Evolutionary conservation across 2,888 invertebrate species (phyloP).

Genomic region (Drosophila hamatofila): DNA sequence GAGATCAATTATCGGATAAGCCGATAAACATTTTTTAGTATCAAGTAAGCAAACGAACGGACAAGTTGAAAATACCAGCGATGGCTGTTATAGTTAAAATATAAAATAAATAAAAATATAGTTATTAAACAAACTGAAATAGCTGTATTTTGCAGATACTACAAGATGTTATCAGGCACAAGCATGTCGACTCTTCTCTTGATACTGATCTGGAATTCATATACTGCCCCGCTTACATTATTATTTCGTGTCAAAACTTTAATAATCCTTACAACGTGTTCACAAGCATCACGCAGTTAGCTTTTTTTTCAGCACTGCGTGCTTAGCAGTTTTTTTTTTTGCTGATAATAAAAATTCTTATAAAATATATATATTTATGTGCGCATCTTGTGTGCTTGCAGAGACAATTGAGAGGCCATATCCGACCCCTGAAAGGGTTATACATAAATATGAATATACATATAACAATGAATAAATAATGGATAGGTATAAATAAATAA

Average conservation of each 20-base stretch:
- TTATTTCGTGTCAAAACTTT: conserved; percentile 12
- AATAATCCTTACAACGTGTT: conserved; percentile 9
- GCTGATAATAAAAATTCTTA: conserved; percentile 5
- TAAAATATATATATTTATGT: conserved; percentile 11
- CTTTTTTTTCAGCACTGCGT: conserved; percentile 7
- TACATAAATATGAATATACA: background rate
- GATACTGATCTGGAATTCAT: conserved; percentile 10
- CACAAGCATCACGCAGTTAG: conserved; percentile 1
- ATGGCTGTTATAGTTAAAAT: too few relatives aligned
- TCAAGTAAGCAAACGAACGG: too few relatives aligned
- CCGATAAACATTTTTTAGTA: too few relatives aligned
- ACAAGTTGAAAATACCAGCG: too few relatives aligned
- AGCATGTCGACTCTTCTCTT: background rate
- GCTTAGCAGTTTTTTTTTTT: conserved; percentile 2
- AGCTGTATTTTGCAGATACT: background rate
- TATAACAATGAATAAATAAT: conserved; percentile 1
- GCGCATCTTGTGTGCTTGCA: background rate
- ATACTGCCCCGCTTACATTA: conserved; percentile 1
- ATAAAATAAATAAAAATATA: too few relatives aligned
- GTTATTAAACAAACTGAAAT: too few relatives aligned
- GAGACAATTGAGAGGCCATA: background rate
- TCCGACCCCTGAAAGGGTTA: background rate
- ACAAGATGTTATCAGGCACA: background rate
- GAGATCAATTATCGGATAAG: too few relatives aligned
- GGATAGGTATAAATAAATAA: too few relatives aligned